Percentiles rank a stretch among this genome's conserved stretches.
phyloP scores from a whole-genome alignment of 2,888 invertebrate genomes.

The Philaethria dido region DNA sequence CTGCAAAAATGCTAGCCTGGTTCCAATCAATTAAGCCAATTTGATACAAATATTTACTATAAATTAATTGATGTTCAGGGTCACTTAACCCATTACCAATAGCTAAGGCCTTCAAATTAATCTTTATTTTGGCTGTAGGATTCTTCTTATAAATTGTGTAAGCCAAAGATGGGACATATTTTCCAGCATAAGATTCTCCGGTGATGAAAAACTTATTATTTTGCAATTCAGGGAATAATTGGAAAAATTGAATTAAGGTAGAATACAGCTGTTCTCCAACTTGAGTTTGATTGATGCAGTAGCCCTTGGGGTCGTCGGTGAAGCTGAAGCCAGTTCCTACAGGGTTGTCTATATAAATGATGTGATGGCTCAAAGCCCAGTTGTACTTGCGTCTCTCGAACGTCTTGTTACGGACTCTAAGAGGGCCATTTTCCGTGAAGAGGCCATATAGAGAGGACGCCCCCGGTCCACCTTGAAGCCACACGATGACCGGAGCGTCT shows the following conservation, averaged over 20 bases:
- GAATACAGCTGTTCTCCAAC: slow-evolving; percentile 92
- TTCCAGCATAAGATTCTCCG: slow-evolving; percentile 95
- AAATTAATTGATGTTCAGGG: slow-evolving; percentile 89
- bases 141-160: slow-evolving; percentile 88
- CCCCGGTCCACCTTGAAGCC: slow-evolving; percentile 95
- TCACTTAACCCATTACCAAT: slow-evolving; percentile 93
- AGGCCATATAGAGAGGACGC: slow-evolving; percentile 91
- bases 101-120: slow-evolving; percentile 88
- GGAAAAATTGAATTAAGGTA: slow-evolving; percentile 92
- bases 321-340: slow-evolving; percentile 97
- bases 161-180: slow-evolving; percentile 89
- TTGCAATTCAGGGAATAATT: slow-evolving; percentile 90
- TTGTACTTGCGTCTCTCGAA: slow-evolving; percentile 87
- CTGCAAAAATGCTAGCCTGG: slow-evolving; percentile 84
- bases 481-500: slow-evolving; percentile 89
- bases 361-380: slow-evolving; percentile 91
- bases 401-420: slow-evolving; percentile 61
- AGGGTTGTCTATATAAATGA: slow-evolving; percentile 96
- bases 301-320: slow-evolving; percentile 89
- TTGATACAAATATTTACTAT: slow-evolving; percentile 91
- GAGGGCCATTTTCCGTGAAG: slow-evolving; percentile 93
- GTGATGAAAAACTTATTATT: slow-evolving; percentile 92
- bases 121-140: slow-evolving; percentile 85
- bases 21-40: slow-evolving; percentile 88
- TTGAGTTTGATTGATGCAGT: slow-evolving; percentile 90